Base-by-base conservation (phyloP, 1,140 invertebrate genomes). In the Tetramorium simillimum region DNA sequence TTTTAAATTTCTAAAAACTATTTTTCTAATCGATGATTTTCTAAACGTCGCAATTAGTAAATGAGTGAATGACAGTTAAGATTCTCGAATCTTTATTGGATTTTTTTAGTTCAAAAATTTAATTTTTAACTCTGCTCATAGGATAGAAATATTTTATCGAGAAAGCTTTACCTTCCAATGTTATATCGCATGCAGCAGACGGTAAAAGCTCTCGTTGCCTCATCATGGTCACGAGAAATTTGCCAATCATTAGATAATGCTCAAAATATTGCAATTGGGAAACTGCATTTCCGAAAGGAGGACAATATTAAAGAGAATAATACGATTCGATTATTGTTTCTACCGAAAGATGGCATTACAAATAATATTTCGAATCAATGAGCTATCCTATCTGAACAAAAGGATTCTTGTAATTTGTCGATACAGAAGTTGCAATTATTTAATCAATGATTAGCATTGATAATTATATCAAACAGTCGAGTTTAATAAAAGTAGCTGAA, bases 401-500 rank as follows among this genome's bases (percentile, higher is more conserved):
- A n/a, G 46, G 4, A 43, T 73, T 51, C 5, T 51, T 4, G 18
- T 40, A 67, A 21, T 1, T 33, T 73, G 33, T 56, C 0, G 16
- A 46, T 73, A 5, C 28, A n/a, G 1, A 16, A 5, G 1, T 65
- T 37, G 7, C 56, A 60, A 21, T 82, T n/a, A 10, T 10, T 12
- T 28, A 16, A 60, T 73, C 18, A 75, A 75, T 24, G 58, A 1
- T 33, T 33, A 46, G 16, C 10, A 18, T n/a, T 60, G 40, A 28
- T 75, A 37, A 75, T 75, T 49, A 24, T 7, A 21, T 18, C n/a
- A 10, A 62, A n/a, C 6, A 21, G 4, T 28, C 7, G 63, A n/a
- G 18, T 56, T 69, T 18, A 67, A 80, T 67, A 69, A 67, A 51
- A 81, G n/a, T 58, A 70, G 2, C 21, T 40, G 70, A 69, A 81